phyloP scores from a whole-genome alignment of 2,797 vertebrate genomes.

The Cyclura pinguis region DNA sequence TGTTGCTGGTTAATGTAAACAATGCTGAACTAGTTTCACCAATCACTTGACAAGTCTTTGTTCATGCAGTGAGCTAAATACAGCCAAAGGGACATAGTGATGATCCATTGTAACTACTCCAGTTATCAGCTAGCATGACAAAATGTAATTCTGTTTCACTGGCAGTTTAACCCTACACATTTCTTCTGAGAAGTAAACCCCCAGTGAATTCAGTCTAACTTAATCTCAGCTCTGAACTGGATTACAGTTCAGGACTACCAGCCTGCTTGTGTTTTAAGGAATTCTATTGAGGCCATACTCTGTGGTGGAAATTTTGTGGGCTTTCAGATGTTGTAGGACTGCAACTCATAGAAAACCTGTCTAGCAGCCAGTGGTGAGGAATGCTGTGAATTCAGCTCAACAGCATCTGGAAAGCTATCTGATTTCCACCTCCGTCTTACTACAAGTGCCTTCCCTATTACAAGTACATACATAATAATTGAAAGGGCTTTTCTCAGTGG shows the following conservation, averaged over 20 bases:
- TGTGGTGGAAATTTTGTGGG: too few relatives aligned
- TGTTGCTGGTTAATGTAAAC: not conserved
- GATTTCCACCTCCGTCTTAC: not conserved
- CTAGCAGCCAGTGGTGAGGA: too few relatives aligned
- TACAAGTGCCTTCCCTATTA: not conserved
- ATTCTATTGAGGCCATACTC: not conserved
- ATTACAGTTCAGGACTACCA: not conserved
- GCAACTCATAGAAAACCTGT: too few relatives aligned
- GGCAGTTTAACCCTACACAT: not conserved
- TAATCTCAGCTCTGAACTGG: not conserved
- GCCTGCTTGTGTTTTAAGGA: not conserved
- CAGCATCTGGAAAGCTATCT: too few relatives aligned
- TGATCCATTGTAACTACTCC: not conserved
- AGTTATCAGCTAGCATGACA: not conserved
- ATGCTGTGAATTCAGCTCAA: too few relatives aligned
- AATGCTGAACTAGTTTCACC: not conserved
- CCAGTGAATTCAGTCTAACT: too few relatives aligned
- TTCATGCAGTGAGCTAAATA: not conserved
- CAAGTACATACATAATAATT: not conserved
- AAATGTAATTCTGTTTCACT: not conserved
- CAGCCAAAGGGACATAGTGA: too few relatives aligned
- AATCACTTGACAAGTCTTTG: not conserved
- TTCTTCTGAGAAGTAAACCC: too few relatives aligned
- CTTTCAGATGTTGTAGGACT: too few relatives aligned
- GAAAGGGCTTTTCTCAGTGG: not conserved